A percentile compares a stretch with the other conserved stretches of the same genome.
These are phyloP conservation scores for Sinocyclocheilus maitianheensis DNA, from an alignment of 2,113 vertebrate genomes.

Conservation along the genomic window DNA sequence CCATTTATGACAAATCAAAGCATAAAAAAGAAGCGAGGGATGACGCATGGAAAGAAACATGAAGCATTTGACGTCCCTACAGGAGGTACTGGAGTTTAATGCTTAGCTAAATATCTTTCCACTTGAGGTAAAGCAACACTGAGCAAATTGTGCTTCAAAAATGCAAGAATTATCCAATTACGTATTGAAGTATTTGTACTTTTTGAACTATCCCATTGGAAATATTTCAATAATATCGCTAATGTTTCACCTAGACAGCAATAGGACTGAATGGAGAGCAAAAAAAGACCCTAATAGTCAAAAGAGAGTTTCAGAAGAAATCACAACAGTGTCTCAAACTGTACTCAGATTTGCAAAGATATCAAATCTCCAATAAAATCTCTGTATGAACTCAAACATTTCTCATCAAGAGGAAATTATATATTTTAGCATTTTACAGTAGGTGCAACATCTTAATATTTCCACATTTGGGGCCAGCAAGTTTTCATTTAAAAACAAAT, in stretches of 20 bases:
- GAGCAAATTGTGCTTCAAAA: neutral
- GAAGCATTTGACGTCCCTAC: neutral
- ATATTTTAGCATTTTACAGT: neutral
- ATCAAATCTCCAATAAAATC: neutral
- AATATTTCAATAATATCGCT: neutral
- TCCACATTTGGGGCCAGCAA: neutral
- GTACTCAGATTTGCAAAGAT: neutral
- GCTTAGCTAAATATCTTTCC: neutral
- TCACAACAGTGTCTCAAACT: neutral
- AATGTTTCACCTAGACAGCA: neutral
- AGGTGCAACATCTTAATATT: neutral
- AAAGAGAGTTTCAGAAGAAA: neutral
- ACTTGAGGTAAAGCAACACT: neutral
- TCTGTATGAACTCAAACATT: neutral
- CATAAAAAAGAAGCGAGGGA: slow-evolving; percentile 2
- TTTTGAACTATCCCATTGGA: neutral
- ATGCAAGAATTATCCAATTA: neutral
- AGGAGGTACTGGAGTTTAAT: neutral
- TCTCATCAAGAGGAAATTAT: neutral
- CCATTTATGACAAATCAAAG: slow-evolving; percentile 25
- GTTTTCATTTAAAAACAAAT: too few relatives aligned
- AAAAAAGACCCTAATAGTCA: neutral
- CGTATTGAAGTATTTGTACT: neutral
- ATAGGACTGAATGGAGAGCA: neutral
- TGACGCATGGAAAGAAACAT: slow-evolving; percentile 2